A percentile compares a stretch with the other conserved stretches of the same genome.
Conservation (phyloP, 2,888 invertebrate species). For the Synanthedon andrenaeformis region DNA sequence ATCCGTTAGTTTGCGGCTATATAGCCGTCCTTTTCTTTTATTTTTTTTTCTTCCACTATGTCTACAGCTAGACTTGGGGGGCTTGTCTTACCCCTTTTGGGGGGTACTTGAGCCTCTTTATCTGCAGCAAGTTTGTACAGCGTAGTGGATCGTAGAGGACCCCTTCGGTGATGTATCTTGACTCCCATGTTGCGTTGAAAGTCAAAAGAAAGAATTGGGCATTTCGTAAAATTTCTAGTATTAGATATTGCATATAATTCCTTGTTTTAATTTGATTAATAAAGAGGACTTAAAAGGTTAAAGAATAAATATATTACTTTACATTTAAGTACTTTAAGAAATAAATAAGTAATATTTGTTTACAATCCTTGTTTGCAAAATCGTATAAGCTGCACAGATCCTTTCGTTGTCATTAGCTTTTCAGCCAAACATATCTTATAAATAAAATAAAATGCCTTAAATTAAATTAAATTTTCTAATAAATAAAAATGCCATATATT, state of each 20-base stretch:
- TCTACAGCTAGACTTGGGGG: conserved; percentile 53
- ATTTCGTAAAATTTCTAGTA: conserved; percentile 9
- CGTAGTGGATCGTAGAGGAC: conserved; percentile 65
- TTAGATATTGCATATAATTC: neutral
- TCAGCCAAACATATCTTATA: too few relatives aligned
- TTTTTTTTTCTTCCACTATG: conserved; percentile 61
- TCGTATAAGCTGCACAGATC: too few relatives aligned
- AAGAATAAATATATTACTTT: too few relatives aligned
- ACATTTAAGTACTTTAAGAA: too few relatives aligned
- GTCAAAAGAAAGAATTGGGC: conserved; percentile 13
- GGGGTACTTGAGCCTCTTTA: conserved; percentile 65
- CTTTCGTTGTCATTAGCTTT: too few relatives aligned
- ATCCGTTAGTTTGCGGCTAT: conserved; percentile 17
- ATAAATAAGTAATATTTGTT: too few relatives aligned
- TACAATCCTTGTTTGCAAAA: too few relatives aligned
- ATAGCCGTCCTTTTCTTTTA: conserved; percentile 29
- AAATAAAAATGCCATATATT: too few relatives aligned
- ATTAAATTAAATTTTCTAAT: too few relatives aligned
- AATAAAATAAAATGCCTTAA: too few relatives aligned
- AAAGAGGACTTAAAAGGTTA: too few relatives aligned
- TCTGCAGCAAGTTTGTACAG: conserved; percentile 68
- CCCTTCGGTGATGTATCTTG: conserved; percentile 65
- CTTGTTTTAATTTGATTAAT: too few relatives aligned
- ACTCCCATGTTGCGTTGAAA: conserved; percentile 42
- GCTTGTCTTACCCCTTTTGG: conserved; percentile 67